Evolutionary conservation across 1,140 invertebrate genomes (phyloP), one percentile per base, ranked within the genome.

Genomic region (Drosophila oshimai): DNA sequence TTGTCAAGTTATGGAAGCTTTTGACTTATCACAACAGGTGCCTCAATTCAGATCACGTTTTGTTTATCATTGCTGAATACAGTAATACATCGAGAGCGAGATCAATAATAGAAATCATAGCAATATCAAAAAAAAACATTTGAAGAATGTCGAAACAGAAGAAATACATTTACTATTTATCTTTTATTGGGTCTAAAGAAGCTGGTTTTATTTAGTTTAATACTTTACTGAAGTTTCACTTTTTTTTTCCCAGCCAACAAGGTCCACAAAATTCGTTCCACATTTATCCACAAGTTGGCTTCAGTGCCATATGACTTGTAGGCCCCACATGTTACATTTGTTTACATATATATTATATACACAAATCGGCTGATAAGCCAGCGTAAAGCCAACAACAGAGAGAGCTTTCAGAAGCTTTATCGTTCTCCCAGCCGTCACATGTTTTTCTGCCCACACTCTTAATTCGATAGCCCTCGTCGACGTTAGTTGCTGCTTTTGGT

Each of bases 381-480:
- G 10, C 20, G 15, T 10, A 36, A 49, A 62, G 42, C 42, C 34
- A 7, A 50, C 37, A 58, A 37, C 64, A 58, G 58, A 50, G 53
- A 64, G 54, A 78, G 79, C 79, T 83, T 49, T 60, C 0, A 2
- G 6, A 26, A 58, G 42, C 24, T 33, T 7, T 18, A 24, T 36
- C 13, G 17, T 7, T 15, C 28, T 49, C 20, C 13, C 37, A 41
- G 28, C 17, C 9, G 55, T 51, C 34, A 53, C 51, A 41, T 55
- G 47, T 44, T 55, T 17, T 13, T 33, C 34, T n/a, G n/a, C 47
- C 28, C 74, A 28, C 69, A 83, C 53, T 78, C 54, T 51, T n/a
- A 10, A 54, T 33, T 61, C 42, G 41, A 62, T 37, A 60, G 33
- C 60, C 57, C 45, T 7, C 39, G 20, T 7, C 39, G 20, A n/a